Percentiles rank a stretch among this genome's conserved stretches.
These are phyloP conservation scores for Orchesellides sinensis DNA, from an alignment of 2,888 invertebrate species.

Conservation along the genomic window DNA sequence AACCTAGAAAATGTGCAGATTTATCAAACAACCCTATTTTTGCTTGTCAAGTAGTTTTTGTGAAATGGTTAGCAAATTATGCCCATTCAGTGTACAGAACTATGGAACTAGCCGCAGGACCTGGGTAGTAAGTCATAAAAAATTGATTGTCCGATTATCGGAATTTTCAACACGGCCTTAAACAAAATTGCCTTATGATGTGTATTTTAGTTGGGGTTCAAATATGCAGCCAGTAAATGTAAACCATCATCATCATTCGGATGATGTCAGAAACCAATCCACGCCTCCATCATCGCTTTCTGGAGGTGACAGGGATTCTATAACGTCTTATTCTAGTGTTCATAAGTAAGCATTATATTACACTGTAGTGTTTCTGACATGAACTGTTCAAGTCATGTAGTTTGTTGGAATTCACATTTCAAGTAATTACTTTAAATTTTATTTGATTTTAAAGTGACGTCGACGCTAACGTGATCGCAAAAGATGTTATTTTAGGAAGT, in stretches of 20 bases:
- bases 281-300: conserved; percentile 70
- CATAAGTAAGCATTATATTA: conserved; percentile 52
- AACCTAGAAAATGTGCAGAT: conserved; percentile 77
- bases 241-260: conserved; percentile 59
- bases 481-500: conserved; percentile 90
- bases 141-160: neutral
- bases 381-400: no score
- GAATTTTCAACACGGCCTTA: neutral
- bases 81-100: conserved; percentile 81
- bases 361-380: no score
- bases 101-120: conserved; percentile 62
- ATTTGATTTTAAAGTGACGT: conserved; percentile 61
- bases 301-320: conserved; percentile 69
- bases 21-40: conserved; percentile 80
- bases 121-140: conserved; percentile 35
- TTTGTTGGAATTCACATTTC: no score
- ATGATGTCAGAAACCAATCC: conserved; percentile 55
- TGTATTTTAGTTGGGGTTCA: conserved; percentile 39
- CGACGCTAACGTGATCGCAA: conserved; percentile 74
- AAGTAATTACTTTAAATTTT: neutral
- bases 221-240: conserved; percentile 48
- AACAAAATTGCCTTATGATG: conserved; percentile 1
- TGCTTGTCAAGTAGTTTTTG: conserved; percentile 87
- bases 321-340: conserved; percentile 71
- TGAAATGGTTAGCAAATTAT: conserved; percentile 93